A percentile compares a stretch with the other conserved stretches of the same genome.
phyloP scores from a whole-genome alignment of 2,113 vertebrate species.

The Rafetus swinhoei region DNA sequence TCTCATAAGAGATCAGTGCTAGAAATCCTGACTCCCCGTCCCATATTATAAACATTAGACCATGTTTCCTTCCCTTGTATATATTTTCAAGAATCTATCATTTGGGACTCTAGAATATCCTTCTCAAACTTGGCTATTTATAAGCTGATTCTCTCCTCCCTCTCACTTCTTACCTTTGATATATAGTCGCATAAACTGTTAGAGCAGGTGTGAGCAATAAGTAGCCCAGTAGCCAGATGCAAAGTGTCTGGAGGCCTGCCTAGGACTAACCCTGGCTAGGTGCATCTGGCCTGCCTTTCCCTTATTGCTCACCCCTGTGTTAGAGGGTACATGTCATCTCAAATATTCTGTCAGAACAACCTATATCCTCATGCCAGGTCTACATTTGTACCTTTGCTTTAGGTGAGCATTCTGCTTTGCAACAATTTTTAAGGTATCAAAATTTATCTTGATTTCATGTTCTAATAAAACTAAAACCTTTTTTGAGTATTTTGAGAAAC shows the following conservation, averaged over 20 bases:
- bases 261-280: too few relatives aligned
- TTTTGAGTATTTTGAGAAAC: background rate
- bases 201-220: too few relatives aligned
- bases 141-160: background rate
- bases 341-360: fast-evolving
- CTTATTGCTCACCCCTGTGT: too few relatives aligned
- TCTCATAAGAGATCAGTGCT: fast-evolving
- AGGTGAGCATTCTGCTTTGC: fast-evolving
- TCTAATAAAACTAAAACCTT: background rate
- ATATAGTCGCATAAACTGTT: background rate
- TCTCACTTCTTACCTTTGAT: too few relatives aligned
- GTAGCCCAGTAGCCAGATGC: too few relatives aligned
- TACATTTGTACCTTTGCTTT: background rate
- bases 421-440: background rate
- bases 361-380: background rate
- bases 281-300: too few relatives aligned
- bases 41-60: background rate
- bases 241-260: too few relatives aligned
- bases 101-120: background rate
- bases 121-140: background rate
- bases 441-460: fast-evolving
- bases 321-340: background rate
- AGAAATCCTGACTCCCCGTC: background rate
- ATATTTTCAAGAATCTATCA: background rate
- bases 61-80: background rate